These are phyloP conservation scores for Epicauta chinensis DNA, from an alignment of 1,140 invertebrate species.

Conservation along the genomic window DNA sequence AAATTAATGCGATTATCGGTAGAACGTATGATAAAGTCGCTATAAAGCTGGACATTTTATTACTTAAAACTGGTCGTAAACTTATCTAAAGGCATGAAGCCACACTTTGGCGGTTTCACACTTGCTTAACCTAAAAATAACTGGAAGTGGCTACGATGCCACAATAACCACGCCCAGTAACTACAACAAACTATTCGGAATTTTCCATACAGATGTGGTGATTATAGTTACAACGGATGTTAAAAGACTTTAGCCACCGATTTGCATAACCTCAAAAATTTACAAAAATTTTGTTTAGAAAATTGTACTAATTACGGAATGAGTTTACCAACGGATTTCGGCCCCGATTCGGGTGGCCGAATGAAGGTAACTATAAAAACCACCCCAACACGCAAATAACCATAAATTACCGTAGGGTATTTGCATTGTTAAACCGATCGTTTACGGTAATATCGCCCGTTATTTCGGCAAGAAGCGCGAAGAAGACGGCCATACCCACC, in stretches of 20 bases:
- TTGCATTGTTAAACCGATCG: conserved; percentile 90
- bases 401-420: conserved; percentile 59
- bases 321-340: conserved; percentile 68
- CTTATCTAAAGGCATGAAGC: background rate
- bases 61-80: background rate
- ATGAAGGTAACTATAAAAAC: conserved; percentile 50
- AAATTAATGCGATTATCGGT: conserved; percentile 12
- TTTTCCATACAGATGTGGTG: no score
- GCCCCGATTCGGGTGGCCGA: conserved; percentile 73
- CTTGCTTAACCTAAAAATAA: background rate
- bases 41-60: conserved; percentile 9
- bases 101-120: background rate
- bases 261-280: no score
- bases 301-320: conserved; percentile 38
- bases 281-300: background rate
- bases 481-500: conserved; percentile 97
- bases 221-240: no score
- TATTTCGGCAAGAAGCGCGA: conserved; percentile 98
- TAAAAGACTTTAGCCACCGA: no score
- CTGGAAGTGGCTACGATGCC: background rate
- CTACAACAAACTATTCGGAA: no score
- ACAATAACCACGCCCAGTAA: no score
- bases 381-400: conserved; percentile 7
- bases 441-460: conserved; percentile 93
- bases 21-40: conserved; percentile 14